Conservation (phyloP, 1,140 invertebrate species). For the Camponotus floridanus region DNA sequence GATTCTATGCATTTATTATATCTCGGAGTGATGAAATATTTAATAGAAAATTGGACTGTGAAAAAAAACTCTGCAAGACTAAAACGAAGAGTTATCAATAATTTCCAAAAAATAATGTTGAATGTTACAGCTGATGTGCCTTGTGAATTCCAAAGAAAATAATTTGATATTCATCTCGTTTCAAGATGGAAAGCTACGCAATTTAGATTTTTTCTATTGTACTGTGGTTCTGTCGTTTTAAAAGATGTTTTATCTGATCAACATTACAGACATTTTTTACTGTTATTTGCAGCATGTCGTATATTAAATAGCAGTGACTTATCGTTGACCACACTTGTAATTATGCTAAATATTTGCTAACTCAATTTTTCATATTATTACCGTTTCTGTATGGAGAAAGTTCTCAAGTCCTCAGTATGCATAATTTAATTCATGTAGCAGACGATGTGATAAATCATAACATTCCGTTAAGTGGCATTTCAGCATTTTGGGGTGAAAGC, state of each 20-base stretch:
- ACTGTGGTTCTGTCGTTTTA: neutral
- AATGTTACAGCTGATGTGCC: neutral
- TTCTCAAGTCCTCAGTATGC: constrained; percentile 5
- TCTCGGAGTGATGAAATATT: constrained; percentile 3
- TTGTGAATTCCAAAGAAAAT: constrained; percentile 12
- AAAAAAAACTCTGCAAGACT: neutral
- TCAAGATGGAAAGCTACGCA: constrained; percentile 26
- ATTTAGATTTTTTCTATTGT: constrained; percentile 3
- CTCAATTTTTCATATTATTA: constrained; percentile 14
- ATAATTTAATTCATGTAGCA: constrained; percentile 6
- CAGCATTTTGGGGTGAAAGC: constrained; percentile 17
- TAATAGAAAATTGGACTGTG: neutral
- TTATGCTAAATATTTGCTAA: constrained; percentile 24
- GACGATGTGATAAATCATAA: neutral
- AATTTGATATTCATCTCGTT: neutral
- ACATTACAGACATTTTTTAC: neutral
- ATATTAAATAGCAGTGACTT: constrained; percentile 21
- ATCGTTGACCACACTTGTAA: neutral
- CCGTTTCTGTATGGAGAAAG: neutral
- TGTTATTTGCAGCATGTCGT: neutral
- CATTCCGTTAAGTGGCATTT: neutral
- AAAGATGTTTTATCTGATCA: neutral
- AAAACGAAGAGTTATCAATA: neutral
- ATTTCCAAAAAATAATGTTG: neutral
- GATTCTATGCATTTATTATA: constrained; percentile 9